Evolutionary conservation across 2,797 vertebrate genomes (phyloP).

Genomic region (Syndactyla subalaris): DNA sequence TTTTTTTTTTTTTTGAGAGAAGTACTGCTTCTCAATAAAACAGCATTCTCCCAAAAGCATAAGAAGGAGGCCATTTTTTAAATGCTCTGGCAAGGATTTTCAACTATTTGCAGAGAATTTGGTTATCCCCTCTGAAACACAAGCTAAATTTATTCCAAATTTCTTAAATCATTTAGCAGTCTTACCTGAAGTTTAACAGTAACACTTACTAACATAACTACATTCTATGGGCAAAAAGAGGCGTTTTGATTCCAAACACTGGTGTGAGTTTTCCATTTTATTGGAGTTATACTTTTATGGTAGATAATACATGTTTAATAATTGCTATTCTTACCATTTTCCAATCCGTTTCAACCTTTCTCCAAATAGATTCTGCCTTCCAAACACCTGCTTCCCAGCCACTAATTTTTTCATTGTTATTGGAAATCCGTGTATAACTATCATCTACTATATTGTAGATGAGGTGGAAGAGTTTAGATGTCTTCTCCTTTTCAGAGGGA

Average conservation of each 20-base stretch:
- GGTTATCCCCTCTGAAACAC: neutral
- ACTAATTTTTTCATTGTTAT: constrained; percentile 76
- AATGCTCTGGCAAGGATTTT: neutral
- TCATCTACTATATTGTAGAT: constrained; percentile 84
- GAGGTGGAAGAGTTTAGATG: constrained; percentile 83
- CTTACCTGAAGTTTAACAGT: neutral
- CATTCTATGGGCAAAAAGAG: neutral
- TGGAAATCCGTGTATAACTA: constrained; percentile 86
- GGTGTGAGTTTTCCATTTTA: neutral
- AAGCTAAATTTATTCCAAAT: neutral
- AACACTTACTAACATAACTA: neutral
- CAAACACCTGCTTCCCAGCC: constrained; percentile 90
- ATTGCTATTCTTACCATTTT: constrained; percentile 85
- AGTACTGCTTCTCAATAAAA: neutral
- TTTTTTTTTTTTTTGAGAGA: neutral
- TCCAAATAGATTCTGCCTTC: constrained; percentile 86
- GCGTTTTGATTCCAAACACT: neutral
- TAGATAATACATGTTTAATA: neutral
- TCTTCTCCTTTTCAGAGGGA: constrained; percentile 88
- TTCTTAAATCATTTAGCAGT: neutral
- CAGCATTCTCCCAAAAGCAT: neutral
- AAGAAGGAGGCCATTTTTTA: neutral
- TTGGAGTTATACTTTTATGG: neutral
- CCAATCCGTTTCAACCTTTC: constrained; percentile 94
- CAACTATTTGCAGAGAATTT: neutral